These are phyloP conservation scores for Lissonota sp. DNA, from an alignment of 2,888 invertebrate species.

Conservation along the genomic window DNA sequence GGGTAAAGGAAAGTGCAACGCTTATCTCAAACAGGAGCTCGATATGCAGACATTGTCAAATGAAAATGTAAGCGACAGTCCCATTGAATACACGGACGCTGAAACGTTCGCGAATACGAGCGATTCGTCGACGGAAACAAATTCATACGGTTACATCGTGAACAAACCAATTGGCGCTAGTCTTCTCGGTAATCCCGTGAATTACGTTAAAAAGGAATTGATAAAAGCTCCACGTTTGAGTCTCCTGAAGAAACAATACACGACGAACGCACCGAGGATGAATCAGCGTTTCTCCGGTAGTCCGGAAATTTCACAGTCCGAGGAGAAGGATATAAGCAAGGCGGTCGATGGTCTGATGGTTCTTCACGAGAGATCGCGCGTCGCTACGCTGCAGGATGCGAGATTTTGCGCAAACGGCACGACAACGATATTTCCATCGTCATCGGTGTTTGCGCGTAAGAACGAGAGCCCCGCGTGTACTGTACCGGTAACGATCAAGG, in stretches of 20 bases:
- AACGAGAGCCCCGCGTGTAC: not conserved
- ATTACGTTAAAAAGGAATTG: constrained; percentile 69
- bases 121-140: constrained; percentile 38
- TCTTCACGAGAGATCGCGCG: constrained; percentile 67
- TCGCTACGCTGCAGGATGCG: constrained; percentile 57
- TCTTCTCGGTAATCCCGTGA: constrained; percentile 62
- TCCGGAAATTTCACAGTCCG: not conserved
- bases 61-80: constrained; percentile 20
- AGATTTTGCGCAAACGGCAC: constrained; percentile 57
- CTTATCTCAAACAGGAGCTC: constrained; percentile 22
- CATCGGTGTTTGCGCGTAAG: constrained; percentile 22
- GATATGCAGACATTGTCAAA: constrained; percentile 26
- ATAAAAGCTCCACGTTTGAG: constrained; percentile 74
- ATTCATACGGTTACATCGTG: constrained; percentile 37
- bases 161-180: constrained; percentile 66
- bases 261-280: constrained; percentile 19
- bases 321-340: constrained; percentile 66
- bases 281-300: not conserved
- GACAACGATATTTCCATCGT: constrained; percentile 18
- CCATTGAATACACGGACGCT: constrained; percentile 21
- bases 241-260: constrained; percentile 65
- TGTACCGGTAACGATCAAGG: constrained; percentile 22
- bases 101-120: constrained; percentile 15
- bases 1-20: not conserved
- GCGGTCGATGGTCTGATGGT: constrained; percentile 70